Conservation (phyloP, 2,797 vertebrate species). For the Malacoraja senta region DNA sequence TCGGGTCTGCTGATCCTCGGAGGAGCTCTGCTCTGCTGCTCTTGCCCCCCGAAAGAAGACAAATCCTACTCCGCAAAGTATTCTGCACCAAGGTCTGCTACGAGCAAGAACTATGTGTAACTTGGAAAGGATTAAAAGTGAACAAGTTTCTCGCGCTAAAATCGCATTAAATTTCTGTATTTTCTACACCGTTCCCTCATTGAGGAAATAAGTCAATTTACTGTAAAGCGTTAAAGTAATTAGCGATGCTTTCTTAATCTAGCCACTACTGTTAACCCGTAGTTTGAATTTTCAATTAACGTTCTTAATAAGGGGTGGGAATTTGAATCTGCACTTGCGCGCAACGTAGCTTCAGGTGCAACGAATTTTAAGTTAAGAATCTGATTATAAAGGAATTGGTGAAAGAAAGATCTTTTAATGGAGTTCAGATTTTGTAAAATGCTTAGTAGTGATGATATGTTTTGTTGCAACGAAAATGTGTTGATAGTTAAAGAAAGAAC, state of each 20-base stretch:
- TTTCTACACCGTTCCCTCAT: not conserved
- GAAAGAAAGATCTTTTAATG: not conserved
- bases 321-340: not conserved
- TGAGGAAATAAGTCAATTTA: not conserved
- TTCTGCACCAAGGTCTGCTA: conserved; percentile 49
- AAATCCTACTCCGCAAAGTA: conserved; percentile 53
- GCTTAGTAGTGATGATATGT: not conserved
- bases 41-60: conserved; percentile 51
- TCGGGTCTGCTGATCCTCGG: conserved; percentile 67
- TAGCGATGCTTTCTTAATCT: not conserved
- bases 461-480: not conserved
- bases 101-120: conserved; percentile 73
- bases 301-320: not conserved
- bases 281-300: not conserved
- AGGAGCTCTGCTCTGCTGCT: conserved; percentile 61
- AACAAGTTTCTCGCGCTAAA: not conserved
- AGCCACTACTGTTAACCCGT: not conserved
- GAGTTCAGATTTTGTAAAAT: not conserved
- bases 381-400: not conserved
- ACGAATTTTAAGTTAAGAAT: not conserved
- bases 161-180: not conserved
- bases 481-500: not conserved
- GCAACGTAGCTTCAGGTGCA: not conserved
- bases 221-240: not conserved
- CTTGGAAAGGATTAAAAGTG: not conserved